Percentiles rank a stretch among this genome's conserved stretches.
These are phyloP conservation scores for Anagyrus pseudococci DNA, from an alignment of 2,888 invertebrate genomes.

Conservation along the genomic window DNA sequence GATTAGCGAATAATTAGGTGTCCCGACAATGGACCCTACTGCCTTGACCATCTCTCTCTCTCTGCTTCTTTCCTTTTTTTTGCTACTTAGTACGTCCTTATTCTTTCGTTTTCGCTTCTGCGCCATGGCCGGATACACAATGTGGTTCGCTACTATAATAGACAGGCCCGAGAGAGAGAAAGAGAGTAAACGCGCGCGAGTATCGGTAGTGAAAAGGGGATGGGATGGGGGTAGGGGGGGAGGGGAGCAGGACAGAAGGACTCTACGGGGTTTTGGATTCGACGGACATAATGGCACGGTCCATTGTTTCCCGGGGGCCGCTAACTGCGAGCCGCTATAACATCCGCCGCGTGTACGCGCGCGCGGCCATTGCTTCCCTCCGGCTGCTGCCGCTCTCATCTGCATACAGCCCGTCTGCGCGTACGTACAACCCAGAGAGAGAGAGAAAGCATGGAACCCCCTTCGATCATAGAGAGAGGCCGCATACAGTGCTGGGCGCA, in stretches of 20 bases:
- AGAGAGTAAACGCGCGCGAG: no score
- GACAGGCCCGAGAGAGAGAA: slow-evolving; percentile 15
- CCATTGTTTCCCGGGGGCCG: slow-evolving; percentile 48
- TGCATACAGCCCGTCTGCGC: slow-evolving; percentile 48
- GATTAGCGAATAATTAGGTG: slow-evolving; percentile 57
- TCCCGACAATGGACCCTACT: slow-evolving; percentile 47
- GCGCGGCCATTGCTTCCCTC: neutral
- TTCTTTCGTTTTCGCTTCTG: neutral
- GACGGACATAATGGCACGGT: slow-evolving; percentile 53
- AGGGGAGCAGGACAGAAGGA: slow-evolving; percentile 48
- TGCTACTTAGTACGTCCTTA: neutral
- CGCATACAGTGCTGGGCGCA: neutral
- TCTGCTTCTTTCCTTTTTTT: neutral
- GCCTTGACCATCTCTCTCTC: neutral
- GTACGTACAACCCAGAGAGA: no score
- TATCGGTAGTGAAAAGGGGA: no score
- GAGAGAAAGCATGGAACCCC: no score
- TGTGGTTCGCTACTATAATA: slow-evolving; percentile 49
- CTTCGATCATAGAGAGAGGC: neutral
- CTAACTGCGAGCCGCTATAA: slow-evolving; percentile 52
- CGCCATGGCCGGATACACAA: slow-evolving; percentile 52
- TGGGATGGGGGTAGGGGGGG: no score
- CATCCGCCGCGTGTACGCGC: slow-evolving; percentile 50
- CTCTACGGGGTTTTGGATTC: slow-evolving; percentile 55
- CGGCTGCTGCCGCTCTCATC: slow-evolving; percentile 45